Conservation (phyloP, 35 echinoderm and acorn worm species). For the Diadema setosum region DNA sequence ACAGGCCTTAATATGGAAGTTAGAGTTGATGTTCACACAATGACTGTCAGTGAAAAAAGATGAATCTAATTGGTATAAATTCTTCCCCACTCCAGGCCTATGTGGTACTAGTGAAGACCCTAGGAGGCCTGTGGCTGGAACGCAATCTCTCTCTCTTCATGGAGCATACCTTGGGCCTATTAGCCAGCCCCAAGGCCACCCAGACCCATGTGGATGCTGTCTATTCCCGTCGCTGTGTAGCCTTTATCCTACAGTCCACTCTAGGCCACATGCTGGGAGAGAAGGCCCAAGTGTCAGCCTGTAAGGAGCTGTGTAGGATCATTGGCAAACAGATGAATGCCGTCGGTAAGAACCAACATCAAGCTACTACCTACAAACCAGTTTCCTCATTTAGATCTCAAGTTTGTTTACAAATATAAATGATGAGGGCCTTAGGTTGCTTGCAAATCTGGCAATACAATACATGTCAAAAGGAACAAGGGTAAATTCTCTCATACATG, state of each 20-base stretch:
- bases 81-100: constrained; percentile 65
- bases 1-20: no score
- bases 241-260: constrained; percentile 82
- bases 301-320: constrained; percentile 79
- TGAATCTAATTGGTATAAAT: no score
- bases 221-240: constrained; percentile 83
- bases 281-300: constrained; percentile 89
- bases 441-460: no score
- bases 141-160: constrained; percentile 87
- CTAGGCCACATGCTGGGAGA: constrained; percentile 92
- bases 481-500: no score
- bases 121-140: constrained; percentile 93
- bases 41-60: no score
- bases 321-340: constrained; percentile 95
- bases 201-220: constrained; percentile 97
- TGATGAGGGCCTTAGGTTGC: no score
- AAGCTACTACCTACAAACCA: no score
- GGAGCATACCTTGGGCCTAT: constrained; percentile 61
- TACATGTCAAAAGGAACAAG: no score
- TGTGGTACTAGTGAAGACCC: constrained; percentile 72
- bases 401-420: no score
- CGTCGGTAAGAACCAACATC: constrained; percentile 82
- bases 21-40: no score
- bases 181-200: constrained; percentile 85
- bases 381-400: no score